phyloP scores from a whole-genome alignment of 2,113 vertebrate species.

The Lates calcarifer region DNA sequence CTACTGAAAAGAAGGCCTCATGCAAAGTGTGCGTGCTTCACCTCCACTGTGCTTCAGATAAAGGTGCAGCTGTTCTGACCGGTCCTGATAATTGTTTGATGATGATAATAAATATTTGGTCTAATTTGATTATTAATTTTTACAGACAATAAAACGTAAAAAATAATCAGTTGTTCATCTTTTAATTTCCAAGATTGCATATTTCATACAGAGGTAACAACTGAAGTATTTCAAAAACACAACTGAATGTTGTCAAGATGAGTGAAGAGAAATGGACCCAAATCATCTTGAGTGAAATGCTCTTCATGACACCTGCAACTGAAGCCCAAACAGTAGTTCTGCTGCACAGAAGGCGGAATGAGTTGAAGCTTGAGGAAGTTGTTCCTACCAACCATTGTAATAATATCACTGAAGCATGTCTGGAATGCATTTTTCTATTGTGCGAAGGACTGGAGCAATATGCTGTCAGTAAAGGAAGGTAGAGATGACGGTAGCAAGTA shows the following conservation, averaged over 20 bases:
- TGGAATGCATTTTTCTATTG: conserved; percentile 73
- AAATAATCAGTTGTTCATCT: too few relatives aligned
- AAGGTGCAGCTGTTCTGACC: not conserved
- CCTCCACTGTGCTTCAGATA: not conserved
- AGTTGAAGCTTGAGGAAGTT: conserved; percentile 57
- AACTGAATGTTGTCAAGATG: not conserved
- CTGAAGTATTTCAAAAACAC: not conserved
- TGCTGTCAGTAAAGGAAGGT: conserved; percentile 52
- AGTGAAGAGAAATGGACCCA: not conserved
- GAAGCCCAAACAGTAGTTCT: conserved; percentile 18
- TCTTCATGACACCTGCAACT: conserved; percentile 14
- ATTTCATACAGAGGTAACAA: not conserved
- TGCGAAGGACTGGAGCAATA: conserved; percentile 39
- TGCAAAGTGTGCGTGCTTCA: not conserved
- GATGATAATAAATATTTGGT: not conserved
- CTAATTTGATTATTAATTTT: not conserved
- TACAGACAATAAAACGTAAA: too few relatives aligned
- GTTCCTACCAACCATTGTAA: conserved; percentile 59
- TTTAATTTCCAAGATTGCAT: not conserved
- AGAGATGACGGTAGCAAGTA: conserved; percentile 28
- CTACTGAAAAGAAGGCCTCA: conserved; percentile 1
- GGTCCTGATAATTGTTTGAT: not conserved
- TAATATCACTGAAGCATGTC: conserved; percentile 53
- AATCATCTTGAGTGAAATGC: conserved; percentile 14
- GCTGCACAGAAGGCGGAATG: conserved; percentile 29